Evolutionary conservation across 2,797 vertebrate genomes (phyloP).

Genomic region (Thamnophis elegans): DNA sequence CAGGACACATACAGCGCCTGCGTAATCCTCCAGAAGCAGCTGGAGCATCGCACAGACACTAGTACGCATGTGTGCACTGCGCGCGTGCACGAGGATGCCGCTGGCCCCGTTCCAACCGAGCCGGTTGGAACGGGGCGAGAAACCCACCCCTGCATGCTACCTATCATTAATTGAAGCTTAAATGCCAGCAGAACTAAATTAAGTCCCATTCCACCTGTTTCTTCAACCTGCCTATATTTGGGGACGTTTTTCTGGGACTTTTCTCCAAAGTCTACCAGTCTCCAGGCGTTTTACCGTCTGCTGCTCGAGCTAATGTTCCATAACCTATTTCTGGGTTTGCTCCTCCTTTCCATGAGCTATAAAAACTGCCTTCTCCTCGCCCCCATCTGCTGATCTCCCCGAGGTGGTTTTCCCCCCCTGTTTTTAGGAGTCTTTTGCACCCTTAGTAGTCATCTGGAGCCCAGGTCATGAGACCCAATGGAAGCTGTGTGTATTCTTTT

Average conservation of each 20-base stretch:
- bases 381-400: background rate
- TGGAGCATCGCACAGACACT: too few relatives aligned
- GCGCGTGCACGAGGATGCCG: too few relatives aligned
- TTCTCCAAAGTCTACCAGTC: background rate
- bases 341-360: background rate
- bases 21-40: too few relatives aligned
- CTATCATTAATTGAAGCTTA: background rate
- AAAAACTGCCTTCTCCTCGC: background rate
- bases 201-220: background rate
- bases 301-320: background rate
- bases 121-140: too few relatives aligned
- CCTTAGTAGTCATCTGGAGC: background rate
- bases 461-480: background rate
- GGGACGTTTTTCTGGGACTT: background rate
- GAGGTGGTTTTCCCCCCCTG: background rate
- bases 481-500: too few relatives aligned
- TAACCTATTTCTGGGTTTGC: background rate
- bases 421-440: background rate
- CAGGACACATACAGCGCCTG: too few relatives aligned
- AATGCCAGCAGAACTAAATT: background rate
- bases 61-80: too few relatives aligned
- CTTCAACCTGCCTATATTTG: background rate
- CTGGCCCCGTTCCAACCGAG: too few relatives aligned
- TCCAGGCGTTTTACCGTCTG: background rate
- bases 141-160: too few relatives aligned